These are phyloP conservation scores for Steatornis caripensis DNA, from an alignment of 2,113 vertebrate genomes.

Conservation along the genomic window DNA sequence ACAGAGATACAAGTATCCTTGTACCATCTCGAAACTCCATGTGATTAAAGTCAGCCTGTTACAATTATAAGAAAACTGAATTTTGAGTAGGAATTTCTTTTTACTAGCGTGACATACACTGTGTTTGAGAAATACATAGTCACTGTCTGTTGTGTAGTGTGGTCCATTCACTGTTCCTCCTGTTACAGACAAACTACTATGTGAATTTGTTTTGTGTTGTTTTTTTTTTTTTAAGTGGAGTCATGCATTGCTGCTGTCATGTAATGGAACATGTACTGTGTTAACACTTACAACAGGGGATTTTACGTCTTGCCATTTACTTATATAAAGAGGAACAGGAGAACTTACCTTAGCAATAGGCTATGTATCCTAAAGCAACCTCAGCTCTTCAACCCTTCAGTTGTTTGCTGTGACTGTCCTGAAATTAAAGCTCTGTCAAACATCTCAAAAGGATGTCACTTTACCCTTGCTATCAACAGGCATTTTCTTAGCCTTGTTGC, in stretches of 20 bases:
- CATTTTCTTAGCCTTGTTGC: conserved; percentile 47
- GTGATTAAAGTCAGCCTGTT: background rate
- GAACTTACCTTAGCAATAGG: conserved; percentile 9
- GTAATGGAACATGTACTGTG: background rate
- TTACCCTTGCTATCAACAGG: background rate
- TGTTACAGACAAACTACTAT: background rate
- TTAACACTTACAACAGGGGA: background rate
- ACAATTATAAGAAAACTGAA: background rate
- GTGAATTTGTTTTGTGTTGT: background rate
- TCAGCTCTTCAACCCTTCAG: background rate
- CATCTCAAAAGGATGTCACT: background rate
- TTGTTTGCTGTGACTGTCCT: background rate
- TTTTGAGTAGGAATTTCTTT: conserved; percentile 1
- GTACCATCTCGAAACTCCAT: background rate
- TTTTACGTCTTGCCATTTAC: conserved; percentile 19
- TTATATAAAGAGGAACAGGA: background rate
- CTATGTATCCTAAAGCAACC: background rate
- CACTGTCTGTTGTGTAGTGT: background rate
- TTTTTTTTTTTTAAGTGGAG: background rate
- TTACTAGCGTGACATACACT: background rate
- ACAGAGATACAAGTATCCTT: background rate
- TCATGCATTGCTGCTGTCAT: conserved; percentile 14
- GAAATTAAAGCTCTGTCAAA: background rate
- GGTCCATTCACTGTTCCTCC: background rate
- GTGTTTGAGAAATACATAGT: background rate